Evolutionary conservation across 2,888 invertebrate species (phyloP), one percentile per base, ranked within the genome.

Genomic region (Mamestra brassicae): DNA sequence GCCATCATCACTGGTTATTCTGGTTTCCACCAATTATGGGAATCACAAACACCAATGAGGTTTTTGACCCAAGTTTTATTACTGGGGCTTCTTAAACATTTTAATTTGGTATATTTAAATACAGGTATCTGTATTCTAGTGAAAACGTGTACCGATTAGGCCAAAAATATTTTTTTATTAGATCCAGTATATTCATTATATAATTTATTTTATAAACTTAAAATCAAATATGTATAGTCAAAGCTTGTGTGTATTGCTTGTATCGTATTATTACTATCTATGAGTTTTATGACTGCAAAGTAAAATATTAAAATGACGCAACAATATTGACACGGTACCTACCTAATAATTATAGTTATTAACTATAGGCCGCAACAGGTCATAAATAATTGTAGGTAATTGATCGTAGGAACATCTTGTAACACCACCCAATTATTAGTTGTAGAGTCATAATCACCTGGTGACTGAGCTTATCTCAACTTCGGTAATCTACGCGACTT

Each of bases 51-150:
- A 67, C 17, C 36, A 67, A 81, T 80, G 83, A 73, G 81, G 80
- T 76, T 83, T 67, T 82, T 83, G 76, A 80, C 83, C 72, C 67
- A 47, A 42, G 60, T 70, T 83, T 83, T 70, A 83, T 72, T 36
- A 36, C 54, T 60, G 34, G 15, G 58, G 42, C 17, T 82, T 55
- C 15, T 52, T 55, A 66, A 71, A 82, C 11, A 62, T 58, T 67
- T 52, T 50, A 57, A 64, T 64, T 63, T 54, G 34, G 42, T 61
- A 55, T 50, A 68, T 68, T 74, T 68, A 82, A 34, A 67, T 58
- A 62, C 60, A 45, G 63, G 71, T 78, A 42, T 55, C 10, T 52
- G 15, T 60, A 4, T 0, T 79, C 15, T 50, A 50, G 3, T 54
- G 15, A 11, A 76, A 50, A 54, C 36, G 3, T 36, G 42, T 55